phyloP scores from a whole-genome alignment of 2,888 invertebrate genomes.

The Harpalus rubripes region DNA sequence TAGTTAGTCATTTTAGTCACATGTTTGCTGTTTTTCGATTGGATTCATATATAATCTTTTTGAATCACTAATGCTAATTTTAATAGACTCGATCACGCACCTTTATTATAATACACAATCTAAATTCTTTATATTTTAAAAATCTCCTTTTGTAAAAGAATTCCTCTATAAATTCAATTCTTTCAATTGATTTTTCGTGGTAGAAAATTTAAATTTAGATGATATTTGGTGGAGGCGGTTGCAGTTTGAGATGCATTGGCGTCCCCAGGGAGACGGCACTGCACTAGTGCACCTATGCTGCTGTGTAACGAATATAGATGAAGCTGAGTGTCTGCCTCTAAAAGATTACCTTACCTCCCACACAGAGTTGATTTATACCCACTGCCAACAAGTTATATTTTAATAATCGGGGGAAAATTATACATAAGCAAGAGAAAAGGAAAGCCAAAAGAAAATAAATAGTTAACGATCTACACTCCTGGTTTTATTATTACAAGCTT shows the following conservation, averaged over 20 bases:
- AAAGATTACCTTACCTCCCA: constrained; percentile 60
- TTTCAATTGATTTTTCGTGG: constrained; percentile 24
- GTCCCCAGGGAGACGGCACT: constrained; percentile 35
- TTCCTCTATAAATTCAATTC: constrained; percentile 35
- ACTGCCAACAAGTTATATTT: neutral
- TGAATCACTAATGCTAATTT: too few species aligned
- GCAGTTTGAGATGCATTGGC: neutral
- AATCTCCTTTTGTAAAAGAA: neutral
- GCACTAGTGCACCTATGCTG: constrained; percentile 1
- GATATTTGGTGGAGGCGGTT: constrained; percentile 27
- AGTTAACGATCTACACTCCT: neutral
- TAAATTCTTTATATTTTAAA: too few species aligned
- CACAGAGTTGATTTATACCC: constrained; percentile 54
- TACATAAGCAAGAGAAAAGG: neutral
- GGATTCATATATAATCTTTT: too few species aligned
- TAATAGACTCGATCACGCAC: too few species aligned
- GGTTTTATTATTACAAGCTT: too few species aligned
- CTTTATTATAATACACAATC: too few species aligned
- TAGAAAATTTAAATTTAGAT: constrained; percentile 36
- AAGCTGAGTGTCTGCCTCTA: constrained; percentile 50
- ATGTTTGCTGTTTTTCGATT: too few species aligned
- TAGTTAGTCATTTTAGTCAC: too few species aligned
- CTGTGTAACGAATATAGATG: constrained; percentile 60
- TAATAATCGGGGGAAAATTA: constrained; percentile 35
- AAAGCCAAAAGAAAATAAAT: neutral